These are phyloP conservation scores for Arge pagana DNA, from an alignment of 2,888 invertebrate genomes.

Conservation along the genomic window DNA sequence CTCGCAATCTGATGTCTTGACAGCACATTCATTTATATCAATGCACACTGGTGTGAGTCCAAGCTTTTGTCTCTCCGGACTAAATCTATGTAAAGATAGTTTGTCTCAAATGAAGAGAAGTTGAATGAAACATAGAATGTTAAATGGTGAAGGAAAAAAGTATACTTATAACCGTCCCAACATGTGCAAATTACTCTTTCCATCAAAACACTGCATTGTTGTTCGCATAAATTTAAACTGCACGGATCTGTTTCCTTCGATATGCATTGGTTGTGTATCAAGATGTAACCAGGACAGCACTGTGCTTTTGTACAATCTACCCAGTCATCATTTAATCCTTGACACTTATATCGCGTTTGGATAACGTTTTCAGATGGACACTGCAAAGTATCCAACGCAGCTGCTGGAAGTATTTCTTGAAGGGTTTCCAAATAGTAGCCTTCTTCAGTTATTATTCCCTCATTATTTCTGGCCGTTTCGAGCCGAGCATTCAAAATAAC, in stretches of 20 bases:
- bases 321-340: constrained; percentile 62
- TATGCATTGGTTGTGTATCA: constrained; percentile 68
- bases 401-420: constrained; percentile 16
- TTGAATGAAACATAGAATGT: not conserved
- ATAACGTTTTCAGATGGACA: constrained; percentile 69
- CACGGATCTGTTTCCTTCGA: constrained; percentile 67
- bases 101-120: no score
- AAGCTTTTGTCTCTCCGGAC: constrained; percentile 63
- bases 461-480: no score
- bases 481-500: no score
- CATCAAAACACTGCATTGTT: constrained; percentile 67
- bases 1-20: constrained; percentile 67
- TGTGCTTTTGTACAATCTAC: constrained; percentile 67
- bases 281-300: constrained; percentile 68
- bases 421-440: constrained; percentile 26
- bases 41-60: constrained; percentile 67
- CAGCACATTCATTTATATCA: constrained; percentile 65
- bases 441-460: constrained; percentile 16
- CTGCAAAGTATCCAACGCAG: constrained; percentile 47
- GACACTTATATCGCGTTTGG: constrained; percentile 66
- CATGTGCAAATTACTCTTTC: constrained; percentile 70
- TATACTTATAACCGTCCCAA: constrained; percentile 63
- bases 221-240: constrained; percentile 68
- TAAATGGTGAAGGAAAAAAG: not conserved
- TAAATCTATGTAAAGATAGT: constrained; percentile 55